Evolutionary conservation across 2,113 vertebrate species (phyloP).

Genomic region (Dasyurus viverrinus): DNA sequence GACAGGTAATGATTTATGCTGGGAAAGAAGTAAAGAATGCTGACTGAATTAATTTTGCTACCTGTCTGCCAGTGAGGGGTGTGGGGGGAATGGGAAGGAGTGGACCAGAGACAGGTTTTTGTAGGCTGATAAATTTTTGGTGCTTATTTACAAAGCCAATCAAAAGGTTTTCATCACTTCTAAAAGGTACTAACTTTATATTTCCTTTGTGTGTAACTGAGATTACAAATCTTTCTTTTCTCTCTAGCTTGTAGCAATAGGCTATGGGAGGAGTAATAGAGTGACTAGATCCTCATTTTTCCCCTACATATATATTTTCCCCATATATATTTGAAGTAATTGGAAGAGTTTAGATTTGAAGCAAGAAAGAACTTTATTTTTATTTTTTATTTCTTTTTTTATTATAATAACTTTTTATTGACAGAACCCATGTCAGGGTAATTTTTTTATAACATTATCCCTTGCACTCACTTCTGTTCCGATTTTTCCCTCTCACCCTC

Average conservation of each 20-base stretch:
- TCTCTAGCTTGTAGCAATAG: constrained; percentile 5
- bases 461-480: too few species aligned
- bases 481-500: too few species aligned
- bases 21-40: constrained; percentile 35
- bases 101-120: constrained; percentile 28
- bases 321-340: neutral
- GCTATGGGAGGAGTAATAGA: neutral
- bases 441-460: too few species aligned
- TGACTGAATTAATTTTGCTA: constrained; percentile 8
- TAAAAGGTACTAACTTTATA: neutral
- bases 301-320: too few species aligned
- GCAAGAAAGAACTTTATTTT: neutral
- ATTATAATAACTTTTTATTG: too few species aligned
- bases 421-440: too few species aligned
- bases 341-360: neutral
- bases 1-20: constrained; percentile 30
- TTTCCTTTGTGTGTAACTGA: neutral
- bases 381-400: too few species aligned
- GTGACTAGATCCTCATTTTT: neutral
- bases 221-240: neutral
- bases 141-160: constrained; percentile 26
- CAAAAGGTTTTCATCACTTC: constrained; percentile 18
- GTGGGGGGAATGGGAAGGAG: neutral
- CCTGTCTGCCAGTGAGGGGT: neutral
- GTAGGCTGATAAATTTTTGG: constrained; percentile 17